phyloP scores from a whole-genome alignment of 2,888 invertebrate species.

The Shargacucullia verbasci region DNA sequence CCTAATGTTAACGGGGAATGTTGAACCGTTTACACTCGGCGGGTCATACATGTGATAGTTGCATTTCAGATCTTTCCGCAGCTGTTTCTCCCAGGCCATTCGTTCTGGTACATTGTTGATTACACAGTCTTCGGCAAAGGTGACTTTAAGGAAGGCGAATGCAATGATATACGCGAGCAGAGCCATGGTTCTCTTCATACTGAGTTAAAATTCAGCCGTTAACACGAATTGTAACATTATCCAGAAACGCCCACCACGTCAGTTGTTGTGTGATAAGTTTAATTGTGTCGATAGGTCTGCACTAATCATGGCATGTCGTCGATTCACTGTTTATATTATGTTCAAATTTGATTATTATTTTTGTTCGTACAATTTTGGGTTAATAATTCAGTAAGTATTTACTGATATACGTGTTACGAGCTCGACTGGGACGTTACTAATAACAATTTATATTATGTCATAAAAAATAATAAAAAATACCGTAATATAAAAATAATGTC shows the following conservation, averaged over 20 bases:
- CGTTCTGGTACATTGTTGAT: conserved; percentile 28
- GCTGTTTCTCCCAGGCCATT: conserved; percentile 54
- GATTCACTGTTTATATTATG: too few relatives aligned
- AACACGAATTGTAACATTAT: conserved; percentile 19
- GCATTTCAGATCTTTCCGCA: conserved; percentile 39
- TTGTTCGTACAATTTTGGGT: too few relatives aligned
- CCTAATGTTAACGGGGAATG: conserved; percentile 36
- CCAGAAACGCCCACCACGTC: conserved; percentile 40
- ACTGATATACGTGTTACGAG: too few relatives aligned
- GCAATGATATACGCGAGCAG: conserved; percentile 25
- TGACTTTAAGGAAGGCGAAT: conserved; percentile 15
- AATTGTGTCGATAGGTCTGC: background rate
- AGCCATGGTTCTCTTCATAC: conserved; percentile 38
- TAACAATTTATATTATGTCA: too few relatives aligned
- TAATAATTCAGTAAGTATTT: too few relatives aligned
- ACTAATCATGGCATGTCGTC: too few relatives aligned
- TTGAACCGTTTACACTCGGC: conserved; percentile 16
- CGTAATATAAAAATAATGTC: too few relatives aligned
- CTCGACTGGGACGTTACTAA: too few relatives aligned
- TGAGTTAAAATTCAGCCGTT: conserved; percentile 5
- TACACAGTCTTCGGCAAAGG: conserved; percentile 23
- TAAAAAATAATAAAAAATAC: too few relatives aligned
- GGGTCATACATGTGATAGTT: background rate
- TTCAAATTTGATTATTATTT: too few relatives aligned
- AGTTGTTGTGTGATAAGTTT: background rate